Evolutionary conservation across 2,113 vertebrate species (phyloP).

Genomic region (Gorsachius goisagi): DNA sequence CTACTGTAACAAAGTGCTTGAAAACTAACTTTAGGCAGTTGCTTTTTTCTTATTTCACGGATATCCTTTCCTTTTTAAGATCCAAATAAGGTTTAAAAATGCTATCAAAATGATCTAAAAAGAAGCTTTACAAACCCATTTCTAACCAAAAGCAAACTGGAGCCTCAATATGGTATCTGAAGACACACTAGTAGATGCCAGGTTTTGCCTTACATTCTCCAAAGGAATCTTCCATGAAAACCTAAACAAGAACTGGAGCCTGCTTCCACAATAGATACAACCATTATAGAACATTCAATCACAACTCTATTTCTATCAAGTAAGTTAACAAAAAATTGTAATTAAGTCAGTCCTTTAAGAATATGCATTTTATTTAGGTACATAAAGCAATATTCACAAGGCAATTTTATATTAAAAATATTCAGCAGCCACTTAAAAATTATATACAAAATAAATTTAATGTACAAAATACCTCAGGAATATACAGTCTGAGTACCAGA

Average conservation of each 20-base stretch:
- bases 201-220: neutral
- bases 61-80: neutral
- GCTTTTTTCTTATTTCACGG: neutral
- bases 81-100: neutral
- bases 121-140: neutral
- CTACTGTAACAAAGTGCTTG: neutral
- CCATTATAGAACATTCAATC: neutral
- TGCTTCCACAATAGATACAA: neutral
- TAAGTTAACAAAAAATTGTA: slow-evolving; percentile 26
- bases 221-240: neutral
- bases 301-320: neutral
- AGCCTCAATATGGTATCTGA: neutral
- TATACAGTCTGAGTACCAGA: neutral
- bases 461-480: neutral
- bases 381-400: neutral
- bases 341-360: slow-evolving; percentile 14
- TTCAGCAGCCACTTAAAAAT: neutral
- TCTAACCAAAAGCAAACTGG: neutral
- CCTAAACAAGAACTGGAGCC: neutral
- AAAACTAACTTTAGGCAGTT: neutral
- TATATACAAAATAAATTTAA: slow-evolving; percentile 3
- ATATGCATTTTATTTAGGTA: slow-evolving; percentile 40
- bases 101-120: neutral
- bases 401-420: slow-evolving; percentile 23
- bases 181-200: neutral